Base-by-base conservation (phyloP, 2,113 vertebrate species). In the Chauna torquata region DNA sequence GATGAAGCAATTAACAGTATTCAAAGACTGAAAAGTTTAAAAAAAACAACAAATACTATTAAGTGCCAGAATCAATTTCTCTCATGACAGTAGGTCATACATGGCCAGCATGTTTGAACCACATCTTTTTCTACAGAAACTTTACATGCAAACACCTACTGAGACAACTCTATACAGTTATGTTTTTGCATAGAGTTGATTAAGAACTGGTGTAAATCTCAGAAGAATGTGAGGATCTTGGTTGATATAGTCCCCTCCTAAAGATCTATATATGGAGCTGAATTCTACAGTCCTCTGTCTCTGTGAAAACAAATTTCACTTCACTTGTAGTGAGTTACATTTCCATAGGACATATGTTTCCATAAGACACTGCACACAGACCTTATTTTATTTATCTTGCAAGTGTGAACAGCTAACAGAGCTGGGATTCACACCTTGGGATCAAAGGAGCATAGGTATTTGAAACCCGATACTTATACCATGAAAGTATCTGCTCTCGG, bases 361-460 rank as follows among this genome's bases (percentile, higher is more conserved):
- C 54, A 45, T 47, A 86, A 86, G 65, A 71, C 20, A 36, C 20
- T 54, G 30, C 59, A 71, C 42, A 75, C n/a, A 78, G n/a, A 81
- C 4, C 18, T 89, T 76, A 57, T 86, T 79, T 96, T 78, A 74
- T 81, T 77, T 86, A 38, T 89, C 36, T 24, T 65, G 20, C 71
- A 93, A 36, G 47, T n/a, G 11, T 32, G 34, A 92, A 45, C 47
- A 72, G 49, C 74, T 91, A 94, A 86, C 79, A 76, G 86, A 85
- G 36, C 54, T 79, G 54, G 70, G 88, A 95, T 95, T 96, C 86
- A 90, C 92, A 91, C 83, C 44, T 54, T 89, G 30, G 38, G 66
- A 97, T 96, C 91, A 94, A 97, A 97, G 81, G 22, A 91, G 25
- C 36, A 65, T 5, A 62, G 49, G 42, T 89, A 84, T 88, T 92